Conservation (phyloP, 2,888 invertebrate species). For the Limnephilus marmoratus region DNA sequence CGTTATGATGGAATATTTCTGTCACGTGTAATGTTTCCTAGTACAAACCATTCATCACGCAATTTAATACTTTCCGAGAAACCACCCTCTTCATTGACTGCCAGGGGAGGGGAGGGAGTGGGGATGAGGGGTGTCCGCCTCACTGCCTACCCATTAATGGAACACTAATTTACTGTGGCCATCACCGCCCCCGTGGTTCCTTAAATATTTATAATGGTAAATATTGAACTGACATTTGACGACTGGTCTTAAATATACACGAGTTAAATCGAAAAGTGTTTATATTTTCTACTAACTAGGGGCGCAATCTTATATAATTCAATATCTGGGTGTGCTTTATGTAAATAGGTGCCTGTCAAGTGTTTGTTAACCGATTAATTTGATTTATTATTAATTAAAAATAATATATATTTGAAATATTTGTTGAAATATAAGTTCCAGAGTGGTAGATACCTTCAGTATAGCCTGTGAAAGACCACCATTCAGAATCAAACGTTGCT, state of each 20-base stretch:
- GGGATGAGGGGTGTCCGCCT: not conserved
- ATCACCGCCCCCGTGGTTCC: not conserved
- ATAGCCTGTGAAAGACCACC: too few species aligned
- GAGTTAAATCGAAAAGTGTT: not conserved
- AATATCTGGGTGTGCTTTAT: not conserved
- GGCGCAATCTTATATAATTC: not conserved
- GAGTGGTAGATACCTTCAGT: too few species aligned
- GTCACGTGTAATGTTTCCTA: not conserved
- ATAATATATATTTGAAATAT: too few species aligned
- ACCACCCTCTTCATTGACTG: not conserved
- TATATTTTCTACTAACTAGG: not conserved
- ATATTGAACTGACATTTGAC: slow-evolving; percentile 7
- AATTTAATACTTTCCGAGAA: not conserved
- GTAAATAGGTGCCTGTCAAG: not conserved
- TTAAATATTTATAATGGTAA: not conserved
- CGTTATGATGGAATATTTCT: not conserved
- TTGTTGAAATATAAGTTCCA: too few species aligned
- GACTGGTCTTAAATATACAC: not conserved
- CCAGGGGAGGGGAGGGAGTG: not conserved
- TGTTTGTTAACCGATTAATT: not conserved
- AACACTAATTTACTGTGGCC: not conserved
- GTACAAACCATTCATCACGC: slow-evolving; percentile 2
- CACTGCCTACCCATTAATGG: not conserved
- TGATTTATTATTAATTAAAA: too few species aligned
- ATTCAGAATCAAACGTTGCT: too few species aligned